Base-by-base conservation (phyloP, 2,113 vertebrate species). In the Nesoenas mayeri region DNA sequence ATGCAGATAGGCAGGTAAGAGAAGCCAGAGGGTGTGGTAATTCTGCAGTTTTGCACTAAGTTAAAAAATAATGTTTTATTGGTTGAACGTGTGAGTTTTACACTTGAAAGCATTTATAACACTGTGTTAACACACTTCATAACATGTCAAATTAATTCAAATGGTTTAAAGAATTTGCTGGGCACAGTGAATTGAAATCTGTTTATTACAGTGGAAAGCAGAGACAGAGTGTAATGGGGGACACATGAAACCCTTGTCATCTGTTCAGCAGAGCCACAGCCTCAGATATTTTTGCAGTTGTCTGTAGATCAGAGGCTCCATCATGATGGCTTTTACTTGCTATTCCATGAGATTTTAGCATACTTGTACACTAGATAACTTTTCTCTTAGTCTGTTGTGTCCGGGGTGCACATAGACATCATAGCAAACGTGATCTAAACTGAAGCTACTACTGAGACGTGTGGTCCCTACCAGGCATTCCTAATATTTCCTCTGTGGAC, bases 221-320 rank as follows among this genome's bases (percentile, higher is more conserved):
- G 94, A 83, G 44, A 22, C 29, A 53, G 72, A 53, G 20, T 48
- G 24, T 81, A 60, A 71, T 25, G 47, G 24, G 28, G 79, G 80
- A 95, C 53, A 92, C 44, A 60, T 91, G 91, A 96, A 97, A 95
- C 92, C 77, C 8, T 1, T 74, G 65, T 91, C 92, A 95, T 91
- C 89, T 95, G 91, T 95, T 95, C 77, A 60, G 69, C 86, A 56
- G 80, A 80, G 56, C 60, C 3, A 0, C 38, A 65, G 70, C 69
- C 81, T 88, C 77, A 93, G 69, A 84, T 94, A 48, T 48, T 84
- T 95, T 85, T 92, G 61, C 69, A 86, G 80, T 93, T 95, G 80
- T 92, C 48, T 3, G 0, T 15, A 87, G 69, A 87, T 89, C 42
- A 85, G 48, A 93, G 65, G 25, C 75, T 67, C 31, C 93, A 5